Percentiles rank a stretch among this genome's conserved stretches.
These are phyloP conservation scores for zebrafish (Danio rerio) DNA, from an alignment of 2,113 vertebrate genomes.

Conservation along the genomic window DNA sequence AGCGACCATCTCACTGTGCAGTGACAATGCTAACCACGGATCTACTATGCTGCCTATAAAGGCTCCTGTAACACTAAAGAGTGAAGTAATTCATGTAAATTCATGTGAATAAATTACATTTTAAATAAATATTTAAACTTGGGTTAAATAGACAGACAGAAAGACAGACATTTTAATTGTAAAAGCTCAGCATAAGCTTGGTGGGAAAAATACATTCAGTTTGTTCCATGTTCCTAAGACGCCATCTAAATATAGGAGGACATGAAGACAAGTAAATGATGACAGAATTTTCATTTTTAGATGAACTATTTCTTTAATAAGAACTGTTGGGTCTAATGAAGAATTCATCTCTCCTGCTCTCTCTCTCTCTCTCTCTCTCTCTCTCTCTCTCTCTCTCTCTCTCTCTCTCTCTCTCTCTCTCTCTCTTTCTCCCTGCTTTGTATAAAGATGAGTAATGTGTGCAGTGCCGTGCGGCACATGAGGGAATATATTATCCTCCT, in stretches of 20 bases:
- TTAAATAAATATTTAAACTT: not conserved
- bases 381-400: constrained; percentile 31
- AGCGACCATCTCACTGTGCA: too few relatives aligned
- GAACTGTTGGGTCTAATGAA: constrained; percentile 46
- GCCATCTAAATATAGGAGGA: not conserved
- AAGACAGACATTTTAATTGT: too few relatives aligned
- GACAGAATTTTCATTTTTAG: not conserved
- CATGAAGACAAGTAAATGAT: not conserved
- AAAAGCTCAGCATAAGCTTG: not conserved
- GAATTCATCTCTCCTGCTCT: constrained; percentile 45
- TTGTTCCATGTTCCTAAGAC: not conserved
- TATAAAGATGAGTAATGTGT: constrained; percentile 58
- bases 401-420: constrained; percentile 24
- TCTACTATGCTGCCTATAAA: too few relatives aligned
- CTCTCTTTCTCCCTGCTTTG: constrained; percentile 3
- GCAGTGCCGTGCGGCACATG: constrained; percentile 50
- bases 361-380: constrained; percentile 21
- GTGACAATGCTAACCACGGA: too few relatives aligned
- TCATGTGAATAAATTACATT: not conserved
- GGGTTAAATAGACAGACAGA: too few relatives aligned
- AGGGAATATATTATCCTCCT: constrained; percentile 56
- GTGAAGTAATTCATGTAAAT: not conserved
- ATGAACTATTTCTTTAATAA: constrained; percentile 22
- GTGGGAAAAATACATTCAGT: not conserved
- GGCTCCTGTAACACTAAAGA: not conserved